Evolutionary conservation across 2,888 invertebrate species (phyloP).

Genomic region (Cinara cedri): DNA sequence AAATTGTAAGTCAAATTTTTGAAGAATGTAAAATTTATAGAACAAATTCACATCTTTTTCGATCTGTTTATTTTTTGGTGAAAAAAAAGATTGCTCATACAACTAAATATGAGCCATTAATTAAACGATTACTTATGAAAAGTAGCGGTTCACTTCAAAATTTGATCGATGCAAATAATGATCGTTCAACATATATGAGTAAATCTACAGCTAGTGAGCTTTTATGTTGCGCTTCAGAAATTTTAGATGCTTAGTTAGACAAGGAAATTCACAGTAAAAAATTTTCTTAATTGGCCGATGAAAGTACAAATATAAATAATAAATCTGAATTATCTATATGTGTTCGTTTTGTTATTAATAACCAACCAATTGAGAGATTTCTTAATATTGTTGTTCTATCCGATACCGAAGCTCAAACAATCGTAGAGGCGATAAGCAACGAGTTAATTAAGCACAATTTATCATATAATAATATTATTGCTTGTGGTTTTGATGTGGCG

Average conservation of each 20-base stretch:
- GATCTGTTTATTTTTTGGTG: constrained; percentile 13
- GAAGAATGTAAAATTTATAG: too few species aligned
- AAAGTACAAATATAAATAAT: constrained; percentile 38
- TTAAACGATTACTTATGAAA: constrained; percentile 25
- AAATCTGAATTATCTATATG: constrained; percentile 39
- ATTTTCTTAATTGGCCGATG: constrained; percentile 34
- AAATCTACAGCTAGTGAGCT: constrained; percentile 32
- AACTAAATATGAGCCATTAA: constrained; percentile 16
- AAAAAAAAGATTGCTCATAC: constrained; percentile 27
- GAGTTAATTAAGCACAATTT: constrained; percentile 2
- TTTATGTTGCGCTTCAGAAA: constrained; percentile 35
- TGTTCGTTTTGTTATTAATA: too few species aligned
- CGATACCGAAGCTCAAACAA: constrained; percentile 5
- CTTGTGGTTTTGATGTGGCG: constrained; percentile 5
- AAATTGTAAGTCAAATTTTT: too few species aligned
- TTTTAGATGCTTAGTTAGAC: not conserved
- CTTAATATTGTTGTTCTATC: too few species aligned
- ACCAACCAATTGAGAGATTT: too few species aligned
- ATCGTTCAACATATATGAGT: not conserved
- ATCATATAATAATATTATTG: constrained; percentile 5
- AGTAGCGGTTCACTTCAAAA: constrained; percentile 28
- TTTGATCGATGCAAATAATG: constrained; percentile 16
- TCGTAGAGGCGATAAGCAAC: not conserved
- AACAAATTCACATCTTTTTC: too few species aligned
- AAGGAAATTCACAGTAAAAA: constrained; percentile 2